Conservation (phyloP, 2,888 invertebrate species). For the Standfussiana lucernea region DNA sequence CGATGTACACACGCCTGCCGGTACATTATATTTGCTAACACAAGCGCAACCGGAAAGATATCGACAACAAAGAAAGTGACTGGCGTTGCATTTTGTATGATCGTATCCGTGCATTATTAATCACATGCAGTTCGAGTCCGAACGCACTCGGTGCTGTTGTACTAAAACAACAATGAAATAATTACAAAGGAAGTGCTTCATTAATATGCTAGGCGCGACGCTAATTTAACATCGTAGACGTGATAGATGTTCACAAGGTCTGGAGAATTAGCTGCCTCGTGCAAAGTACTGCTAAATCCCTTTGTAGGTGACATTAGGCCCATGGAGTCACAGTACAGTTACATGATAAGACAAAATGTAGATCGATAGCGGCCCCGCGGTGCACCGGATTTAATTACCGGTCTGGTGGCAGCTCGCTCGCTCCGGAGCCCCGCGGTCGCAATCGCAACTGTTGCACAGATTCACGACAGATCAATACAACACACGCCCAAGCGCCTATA, state of each 20-base stretch:
- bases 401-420: conserved; percentile 20
- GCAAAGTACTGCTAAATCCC: conserved; percentile 1
- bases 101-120: conserved; percentile 19
- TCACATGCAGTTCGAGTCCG: not conserved
- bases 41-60: conserved; percentile 39
- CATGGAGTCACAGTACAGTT: not conserved
- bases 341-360: conserved; percentile 15
- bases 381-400: conserved; percentile 51
- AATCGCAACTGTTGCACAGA: conserved; percentile 40
- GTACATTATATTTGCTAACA: conserved; percentile 35
- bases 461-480: conserved; percentile 49
- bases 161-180: conserved; percentile 33
- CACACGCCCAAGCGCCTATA: conserved; percentile 4
- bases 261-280: conserved; percentile 20
- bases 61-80: conserved; percentile 24
- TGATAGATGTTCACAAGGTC: conserved; percentile 16
- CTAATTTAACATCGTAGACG: conserved; percentile 14
- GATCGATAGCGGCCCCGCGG: conserved; percentile 35
- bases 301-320: not conserved
- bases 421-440: conserved; percentile 20
- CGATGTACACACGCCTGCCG: not conserved
- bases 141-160: conserved; percentile 5
- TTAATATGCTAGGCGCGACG: conserved; percentile 29
- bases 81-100: conserved; percentile 13
- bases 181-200: conserved; percentile 35